These are phyloP conservation scores for Falco biarmicus DNA, from an alignment of 2,797 vertebrate genomes.

Conservation along the genomic window DNA sequence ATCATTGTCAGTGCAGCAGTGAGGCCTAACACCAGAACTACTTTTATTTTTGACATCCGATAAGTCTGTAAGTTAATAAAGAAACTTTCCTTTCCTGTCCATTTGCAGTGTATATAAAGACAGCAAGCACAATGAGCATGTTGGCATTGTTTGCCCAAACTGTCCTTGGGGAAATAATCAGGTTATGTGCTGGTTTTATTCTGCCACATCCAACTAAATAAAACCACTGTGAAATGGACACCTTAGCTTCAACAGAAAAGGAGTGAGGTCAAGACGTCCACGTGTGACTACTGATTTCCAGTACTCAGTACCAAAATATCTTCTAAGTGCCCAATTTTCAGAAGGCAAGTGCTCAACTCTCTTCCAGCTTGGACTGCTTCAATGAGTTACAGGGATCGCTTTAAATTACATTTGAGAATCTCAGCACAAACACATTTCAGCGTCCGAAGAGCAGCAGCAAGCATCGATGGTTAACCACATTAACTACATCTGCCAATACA, in stretches of 20 bases:
- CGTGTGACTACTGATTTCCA: background rate
- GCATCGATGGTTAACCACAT: background rate
- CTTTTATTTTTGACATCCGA: background rate
- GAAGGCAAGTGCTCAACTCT: background rate
- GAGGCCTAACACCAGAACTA: background rate
- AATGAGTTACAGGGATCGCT: background rate
- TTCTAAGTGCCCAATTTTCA: background rate
- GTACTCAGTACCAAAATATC: background rate
- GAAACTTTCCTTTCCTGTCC: background rate
- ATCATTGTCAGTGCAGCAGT: background rate
- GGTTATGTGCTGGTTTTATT: background rate
- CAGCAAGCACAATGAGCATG: background rate
- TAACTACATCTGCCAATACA: background rate
- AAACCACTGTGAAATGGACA: background rate
- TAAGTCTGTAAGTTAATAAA: background rate
- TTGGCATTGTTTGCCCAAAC: background rate
- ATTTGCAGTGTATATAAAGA: background rate
- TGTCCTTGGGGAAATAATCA: background rate
- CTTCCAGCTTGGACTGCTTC: background rate
- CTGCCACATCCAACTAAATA: background rate
- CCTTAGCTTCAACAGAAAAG: background rate
- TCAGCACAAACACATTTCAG: accelerated
- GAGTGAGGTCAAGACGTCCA: background rate
- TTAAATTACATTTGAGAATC: background rate
- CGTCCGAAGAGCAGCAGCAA: background rate